Conservation (phyloP, 2,797 vertebrate species). For the Schizopygopsis pylzovi region DNA sequence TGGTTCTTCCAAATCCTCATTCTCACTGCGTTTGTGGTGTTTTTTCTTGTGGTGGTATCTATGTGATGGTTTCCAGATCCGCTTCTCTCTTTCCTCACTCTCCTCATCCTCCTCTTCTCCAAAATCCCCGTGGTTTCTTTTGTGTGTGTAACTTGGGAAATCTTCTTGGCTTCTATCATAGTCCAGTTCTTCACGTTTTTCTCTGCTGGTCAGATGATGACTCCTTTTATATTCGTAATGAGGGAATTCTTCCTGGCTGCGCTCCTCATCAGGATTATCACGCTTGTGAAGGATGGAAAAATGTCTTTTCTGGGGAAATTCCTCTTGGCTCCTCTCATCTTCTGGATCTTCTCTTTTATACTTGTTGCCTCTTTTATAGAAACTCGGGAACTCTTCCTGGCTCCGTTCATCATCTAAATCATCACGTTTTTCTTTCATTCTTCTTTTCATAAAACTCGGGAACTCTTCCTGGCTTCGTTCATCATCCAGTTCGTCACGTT, state of each 20-base stretch:
- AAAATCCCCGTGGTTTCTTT: slow-evolving; percentile 44
- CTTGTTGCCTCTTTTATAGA: slow-evolving; percentile 63
- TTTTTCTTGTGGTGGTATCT: slow-evolving; percentile 65
- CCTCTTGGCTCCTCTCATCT: slow-evolving; percentile 76
- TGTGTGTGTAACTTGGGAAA: slow-evolving; percentile 58
- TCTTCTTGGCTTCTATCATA: slow-evolving; percentile 68
- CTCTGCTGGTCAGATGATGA: slow-evolving; percentile 37
- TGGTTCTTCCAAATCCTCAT: slow-evolving; percentile 50
- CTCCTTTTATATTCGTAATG: slow-evolving; percentile 68
- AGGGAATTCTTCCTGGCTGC: slow-evolving; percentile 64
- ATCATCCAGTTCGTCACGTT: slow-evolving; percentile 50
- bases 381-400: slow-evolving; percentile 41
- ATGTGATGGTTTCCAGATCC: slow-evolving; percentile 57
- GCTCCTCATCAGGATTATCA: slow-evolving; percentile 65
- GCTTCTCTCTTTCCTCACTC: slow-evolving; percentile 53
- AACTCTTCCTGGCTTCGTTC: slow-evolving; percentile 41
- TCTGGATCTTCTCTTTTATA: slow-evolving; percentile 69
- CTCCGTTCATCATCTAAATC: slow-evolving; percentile 60
- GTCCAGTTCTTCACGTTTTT: slow-evolving; percentile 52
- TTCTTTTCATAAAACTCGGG: slow-evolving; percentile 50
- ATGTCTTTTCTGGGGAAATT: slow-evolving; percentile 67
- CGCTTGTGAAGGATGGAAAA: slow-evolving; percentile 52
- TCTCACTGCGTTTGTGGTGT: slow-evolving; percentile 60
- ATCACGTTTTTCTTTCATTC: background rate
- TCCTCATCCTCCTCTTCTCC: slow-evolving; percentile 66